A percentile compares a stretch with the other conserved stretches of the same genome.
phyloP scores from a whole-genome alignment of 2,113 vertebrate genomes.

The rabbit (Oryctolagus cuniculus) region mOryCun1.1 NC_091442.1:113999001-113999500 shows the following conservation, averaged over 20 bases:
- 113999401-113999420: not conserved
- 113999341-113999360: not conserved
- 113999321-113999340: not conserved
- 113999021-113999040: not conserved
- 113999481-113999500: not conserved
- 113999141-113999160: constrained; percentile 52
- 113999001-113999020: not conserved
- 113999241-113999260: constrained; percentile 86
- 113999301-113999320: constrained; percentile 58
- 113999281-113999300: constrained; percentile 83
- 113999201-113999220: constrained; percentile 89
- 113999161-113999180: constrained; percentile 84
- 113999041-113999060: not conserved
- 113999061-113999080: not conserved
- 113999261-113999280: constrained; percentile 85
- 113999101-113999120: constrained; percentile 70
- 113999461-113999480: not conserved
- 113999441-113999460: not conserved
- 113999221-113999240: constrained; percentile 86
- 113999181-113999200: constrained; percentile 86
- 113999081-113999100: not conserved
- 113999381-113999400: fast-evolving
- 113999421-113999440: not conserved
- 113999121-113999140: constrained; percentile 70
- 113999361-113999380: constrained; percentile 54